Conservation (phyloP, 2,797 vertebrate species). For the Karalla daura region DNA sequence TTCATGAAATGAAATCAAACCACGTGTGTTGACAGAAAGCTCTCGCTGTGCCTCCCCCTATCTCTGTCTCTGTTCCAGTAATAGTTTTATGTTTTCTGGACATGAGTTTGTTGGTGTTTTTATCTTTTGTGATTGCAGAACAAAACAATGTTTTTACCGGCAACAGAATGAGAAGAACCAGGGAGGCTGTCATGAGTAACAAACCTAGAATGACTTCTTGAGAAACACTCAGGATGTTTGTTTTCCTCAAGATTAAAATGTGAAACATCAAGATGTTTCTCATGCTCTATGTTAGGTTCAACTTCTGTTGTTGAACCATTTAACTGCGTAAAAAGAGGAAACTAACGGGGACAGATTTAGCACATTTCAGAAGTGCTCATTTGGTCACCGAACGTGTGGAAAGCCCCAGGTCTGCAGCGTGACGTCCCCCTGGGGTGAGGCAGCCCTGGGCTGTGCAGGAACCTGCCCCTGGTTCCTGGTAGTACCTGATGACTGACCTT, state of each 20-base stretch:
- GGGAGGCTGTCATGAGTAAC: no score
- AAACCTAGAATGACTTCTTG: no score
- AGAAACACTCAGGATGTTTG: no score
- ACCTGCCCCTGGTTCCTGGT: slow-evolving; percentile 40
- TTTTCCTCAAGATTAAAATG: no score
- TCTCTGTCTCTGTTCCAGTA: not conserved
- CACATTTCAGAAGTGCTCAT: not conserved
- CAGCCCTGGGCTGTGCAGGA: slow-evolving; percentile 17
- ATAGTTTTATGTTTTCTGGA: slow-evolving; percentile 24
- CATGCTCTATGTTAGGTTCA: not conserved
- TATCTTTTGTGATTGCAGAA: no score
- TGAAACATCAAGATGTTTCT: not conserved
- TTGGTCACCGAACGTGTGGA: slow-evolving; percentile 39
- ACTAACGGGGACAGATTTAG: not conserved
- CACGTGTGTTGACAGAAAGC: slow-evolving; percentile 1
- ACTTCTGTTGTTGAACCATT: not conserved
- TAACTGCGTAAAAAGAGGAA: not conserved
- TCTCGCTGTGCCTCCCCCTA: not conserved
- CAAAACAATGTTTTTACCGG: no score
- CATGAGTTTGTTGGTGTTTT: no score
- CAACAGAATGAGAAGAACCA: no score
- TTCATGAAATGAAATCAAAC: slow-evolving; percentile 11
- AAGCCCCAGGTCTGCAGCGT: slow-evolving; percentile 60
- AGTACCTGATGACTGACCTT: slow-evolving; percentile 5
- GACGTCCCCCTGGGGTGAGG: slow-evolving; percentile 51